Evolutionary conservation across 2,888 invertebrate genomes (phyloP), one percentile per base, ranked within the genome.

Genomic region (Tenthredo notha): DNA sequence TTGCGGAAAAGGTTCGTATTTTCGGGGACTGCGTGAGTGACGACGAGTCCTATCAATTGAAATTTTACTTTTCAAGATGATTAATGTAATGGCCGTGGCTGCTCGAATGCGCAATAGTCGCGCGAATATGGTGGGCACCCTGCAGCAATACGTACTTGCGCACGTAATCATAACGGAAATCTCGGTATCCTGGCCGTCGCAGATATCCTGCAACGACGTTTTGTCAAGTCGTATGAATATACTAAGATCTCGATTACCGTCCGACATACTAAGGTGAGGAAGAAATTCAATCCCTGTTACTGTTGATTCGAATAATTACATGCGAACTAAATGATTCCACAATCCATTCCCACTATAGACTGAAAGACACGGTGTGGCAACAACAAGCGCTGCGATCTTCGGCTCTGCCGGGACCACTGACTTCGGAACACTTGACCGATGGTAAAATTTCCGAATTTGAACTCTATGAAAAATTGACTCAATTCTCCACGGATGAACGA

Each of bases 301-400:
- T 21, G 33, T 33, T 3, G 29, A 70, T 33, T 93, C 21, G 93
- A 93, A 29, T 40, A 40, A 92, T 94, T 40, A 40, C 86, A 92
- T 92, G 78, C 87, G 58, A 65, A 65, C 15, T 0, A 65, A 29
- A 29, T 4, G 29, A 18, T 61, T 9, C 21, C 7, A 12, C 21
- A 33, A 7, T 18, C 18, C 5, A 43, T 29, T 21, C 12, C 4
- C 15, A 15, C 21, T 50, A 33, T 50, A 91, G 90, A 80, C 86
- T 94, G 70, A 87, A 91, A 9, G 91, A 93, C 18, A 92, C 91
- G 2, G 89, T 90, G 9, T 94, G 94, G 94, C 93, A 94, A 86
- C 93, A 94, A 85, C 89, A 92, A 85, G 93, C 93, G 0, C 92
- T 94, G 86, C 91, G 91, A 61, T 89, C 15, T 5, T 50, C 50